phyloP scores from a whole-genome alignment of 2,888 invertebrate genomes.

The Tyria jacobaeae region DNA sequence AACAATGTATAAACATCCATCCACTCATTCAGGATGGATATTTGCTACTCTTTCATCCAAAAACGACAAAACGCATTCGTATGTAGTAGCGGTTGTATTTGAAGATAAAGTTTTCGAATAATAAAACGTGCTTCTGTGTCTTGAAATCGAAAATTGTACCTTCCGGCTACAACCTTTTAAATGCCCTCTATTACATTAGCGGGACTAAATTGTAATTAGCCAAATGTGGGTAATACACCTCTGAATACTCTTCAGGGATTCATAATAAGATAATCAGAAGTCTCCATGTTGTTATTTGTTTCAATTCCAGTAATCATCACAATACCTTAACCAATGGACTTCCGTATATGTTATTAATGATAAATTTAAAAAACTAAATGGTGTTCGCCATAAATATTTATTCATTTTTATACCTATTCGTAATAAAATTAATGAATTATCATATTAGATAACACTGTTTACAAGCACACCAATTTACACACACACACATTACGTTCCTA shows the following conservation, averaged over 20 bases:
- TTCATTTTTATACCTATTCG: background rate
- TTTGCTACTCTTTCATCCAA: no score
- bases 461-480: constrained; percentile 9
- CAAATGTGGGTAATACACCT: no score
- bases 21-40: no score
- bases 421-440: constrained; percentile 9
- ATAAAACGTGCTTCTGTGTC: no score
- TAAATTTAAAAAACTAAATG: constrained; percentile 1
- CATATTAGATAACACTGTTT: constrained; percentile 15
- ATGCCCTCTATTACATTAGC: background rate
- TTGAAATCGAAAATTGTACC: no score
- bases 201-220: no score
- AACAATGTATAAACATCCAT: no score
- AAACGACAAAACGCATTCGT: no score
- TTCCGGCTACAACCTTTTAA: no score
- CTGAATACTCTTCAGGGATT: no score
- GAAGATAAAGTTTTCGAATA: no score
- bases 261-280: background rate
- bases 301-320: background rate
- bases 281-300: background rate
- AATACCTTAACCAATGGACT: constrained; percentile 4
- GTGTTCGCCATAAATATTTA: constrained; percentile 11
- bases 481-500: background rate
- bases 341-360: constrained; percentile 10
- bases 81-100: no score